Evolutionary conservation across 37 sponge, comb jelly and placozoan genomes (phyloP).

Genomic region (Beroe ovata): DNA sequence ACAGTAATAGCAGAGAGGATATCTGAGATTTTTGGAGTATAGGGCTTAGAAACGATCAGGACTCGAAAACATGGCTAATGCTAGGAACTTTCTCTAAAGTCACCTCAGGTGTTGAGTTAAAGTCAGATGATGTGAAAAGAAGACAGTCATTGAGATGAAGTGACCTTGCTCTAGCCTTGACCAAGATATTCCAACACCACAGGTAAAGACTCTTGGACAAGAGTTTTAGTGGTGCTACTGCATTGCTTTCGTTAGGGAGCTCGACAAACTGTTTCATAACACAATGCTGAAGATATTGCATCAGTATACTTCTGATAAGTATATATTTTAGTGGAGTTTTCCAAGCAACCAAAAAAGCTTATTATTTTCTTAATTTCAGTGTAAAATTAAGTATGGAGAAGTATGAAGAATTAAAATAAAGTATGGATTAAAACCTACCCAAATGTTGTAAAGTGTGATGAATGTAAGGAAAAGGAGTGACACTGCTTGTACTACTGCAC

Average conservation of each 20-base stretch:
- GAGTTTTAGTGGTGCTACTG: not conserved
- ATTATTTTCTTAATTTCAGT: too few species aligned
- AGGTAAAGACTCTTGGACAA: constrained; percentile 13
- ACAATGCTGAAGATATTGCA: not conserved
- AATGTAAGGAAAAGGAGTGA: constrained; percentile 33
- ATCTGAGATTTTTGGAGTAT: too few species aligned
- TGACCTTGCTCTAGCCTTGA: constrained; percentile 9
- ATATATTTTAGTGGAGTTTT: too few species aligned
- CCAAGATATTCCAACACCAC: constrained; percentile 48
- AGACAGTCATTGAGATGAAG: constrained; percentile 43
- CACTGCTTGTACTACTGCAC: constrained; percentile 12
- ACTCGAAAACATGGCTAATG: too few species aligned
- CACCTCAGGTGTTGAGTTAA: not conserved
- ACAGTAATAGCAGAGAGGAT: not conserved
- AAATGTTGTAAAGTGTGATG: constrained; percentile 52
- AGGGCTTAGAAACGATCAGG: too few species aligned
- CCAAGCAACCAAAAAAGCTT: too few species aligned
- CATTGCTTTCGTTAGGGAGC: not conserved
- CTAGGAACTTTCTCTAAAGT: too few species aligned
- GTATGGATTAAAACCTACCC: constrained; percentile 31
- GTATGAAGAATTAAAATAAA: too few species aligned
- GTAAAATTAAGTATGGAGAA: too few species aligned
- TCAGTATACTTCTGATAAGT: too few species aligned
- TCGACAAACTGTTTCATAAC: not conserved
- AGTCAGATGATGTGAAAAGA: not conserved